Conservation (phyloP, 2,888 invertebrate species). For the Oscheius sp. region DNA sequence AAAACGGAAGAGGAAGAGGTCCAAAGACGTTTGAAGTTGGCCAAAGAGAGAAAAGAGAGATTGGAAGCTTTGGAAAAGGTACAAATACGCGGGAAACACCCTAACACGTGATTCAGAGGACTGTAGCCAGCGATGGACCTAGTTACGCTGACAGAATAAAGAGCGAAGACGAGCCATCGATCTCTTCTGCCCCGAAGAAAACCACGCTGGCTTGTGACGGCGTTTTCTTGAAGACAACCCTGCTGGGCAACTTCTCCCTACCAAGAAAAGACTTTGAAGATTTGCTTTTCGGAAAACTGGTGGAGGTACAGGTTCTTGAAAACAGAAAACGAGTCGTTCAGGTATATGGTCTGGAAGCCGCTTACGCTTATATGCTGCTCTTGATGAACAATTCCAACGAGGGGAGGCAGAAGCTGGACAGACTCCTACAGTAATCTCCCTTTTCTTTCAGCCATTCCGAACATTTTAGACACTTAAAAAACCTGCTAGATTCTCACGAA, state of each 20-base stretch:
- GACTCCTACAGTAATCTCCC: constrained; percentile 14
- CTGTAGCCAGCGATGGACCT: background rate
- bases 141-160: constrained; percentile 23
- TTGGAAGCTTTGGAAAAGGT: constrained; percentile 22
- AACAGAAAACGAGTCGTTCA: background rate
- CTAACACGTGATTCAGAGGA: constrained; percentile 5
- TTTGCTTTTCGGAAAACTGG: constrained; percentile 1
- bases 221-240: constrained; percentile 10
- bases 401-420: background rate
- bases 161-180: background rate
- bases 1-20: constrained; percentile 6
- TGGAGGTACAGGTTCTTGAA: constrained; percentile 2
- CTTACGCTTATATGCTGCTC: constrained; percentile 17
- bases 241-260: background rate
- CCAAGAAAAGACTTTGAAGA: constrained; percentile 16
- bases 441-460: background rate
- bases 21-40: background rate
- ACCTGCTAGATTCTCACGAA: background rate
- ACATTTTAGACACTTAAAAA: background rate
- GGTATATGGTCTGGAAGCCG: background rate
- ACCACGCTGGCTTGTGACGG: constrained; percentile 7
- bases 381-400: constrained; percentile 20
- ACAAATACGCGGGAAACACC: background rate
- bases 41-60: constrained; percentile 2
- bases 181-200: constrained; percentile 6